Conservation (phyloP, 2,888 invertebrate genomes). For the Serrognathus titanus region DNA sequence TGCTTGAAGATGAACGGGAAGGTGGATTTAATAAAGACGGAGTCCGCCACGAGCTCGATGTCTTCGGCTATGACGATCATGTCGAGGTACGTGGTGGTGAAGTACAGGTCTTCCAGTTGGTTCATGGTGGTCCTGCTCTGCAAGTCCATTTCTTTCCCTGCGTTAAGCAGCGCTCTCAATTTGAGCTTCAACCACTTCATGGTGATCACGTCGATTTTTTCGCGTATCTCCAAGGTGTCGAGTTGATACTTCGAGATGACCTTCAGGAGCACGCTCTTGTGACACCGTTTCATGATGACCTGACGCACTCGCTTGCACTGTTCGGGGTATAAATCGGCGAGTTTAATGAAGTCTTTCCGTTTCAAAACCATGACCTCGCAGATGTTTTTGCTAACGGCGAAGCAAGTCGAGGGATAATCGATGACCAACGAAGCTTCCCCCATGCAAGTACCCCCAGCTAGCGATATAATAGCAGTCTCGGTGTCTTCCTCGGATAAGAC, state of each 20-base stretch:
- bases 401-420: constrained; percentile 22
- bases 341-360: constrained; percentile 20
- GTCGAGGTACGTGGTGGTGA: constrained; percentile 21
- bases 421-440: constrained; percentile 24
- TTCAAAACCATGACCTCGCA: constrained; percentile 27
- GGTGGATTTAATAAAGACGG: constrained; percentile 25
- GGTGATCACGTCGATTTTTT: constrained; percentile 9
- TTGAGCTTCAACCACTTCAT: constrained; percentile 22
- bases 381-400: constrained; percentile 26
- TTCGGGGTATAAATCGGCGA: constrained; percentile 22
- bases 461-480: constrained; percentile 29
- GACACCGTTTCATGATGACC: constrained; percentile 13
- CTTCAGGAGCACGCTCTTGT: constrained; percentile 10
- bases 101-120: constrained; percentile 11
- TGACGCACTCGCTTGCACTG: constrained; percentile 11
- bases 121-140: constrained; percentile 1
- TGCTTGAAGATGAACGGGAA: constrained; percentile 31
- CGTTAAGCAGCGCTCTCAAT: constrained; percentile 8
- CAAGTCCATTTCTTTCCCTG: constrained; percentile 7
- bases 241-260: constrained; percentile 6
- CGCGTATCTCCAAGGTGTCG: background rate
- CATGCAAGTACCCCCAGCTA: constrained; percentile 28
- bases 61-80: constrained; percentile 21
- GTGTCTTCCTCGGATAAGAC: constrained; percentile 31
- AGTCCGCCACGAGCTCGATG: constrained; percentile 21